These are phyloP conservation scores for Ryuthela nishihirai DNA, from an alignment of 2,888 invertebrate species.

Conservation along the genomic window DNA sequence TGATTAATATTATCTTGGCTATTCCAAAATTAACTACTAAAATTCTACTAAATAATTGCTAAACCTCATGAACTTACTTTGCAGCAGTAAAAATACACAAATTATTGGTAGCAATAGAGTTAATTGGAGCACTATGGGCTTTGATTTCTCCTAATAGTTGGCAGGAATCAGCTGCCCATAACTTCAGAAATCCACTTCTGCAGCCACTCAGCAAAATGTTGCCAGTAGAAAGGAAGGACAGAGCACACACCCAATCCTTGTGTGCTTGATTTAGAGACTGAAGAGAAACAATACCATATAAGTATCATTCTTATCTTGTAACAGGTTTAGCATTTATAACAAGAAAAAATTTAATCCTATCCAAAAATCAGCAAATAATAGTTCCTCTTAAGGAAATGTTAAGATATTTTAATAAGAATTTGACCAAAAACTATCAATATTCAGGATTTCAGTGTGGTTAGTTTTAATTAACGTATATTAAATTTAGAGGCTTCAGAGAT, in stretches of 20 bases:
- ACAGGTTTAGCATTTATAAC: too few species aligned
- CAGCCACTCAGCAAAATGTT: slow-evolving; percentile 67
- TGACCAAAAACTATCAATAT: too few species aligned
- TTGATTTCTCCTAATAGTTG: slow-evolving; percentile 63
- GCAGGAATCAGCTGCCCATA: slow-evolving; percentile 70
- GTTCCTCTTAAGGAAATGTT: too few species aligned
- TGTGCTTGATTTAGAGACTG: slow-evolving; percentile 75
- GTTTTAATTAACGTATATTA: too few species aligned
- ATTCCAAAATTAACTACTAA: neutral
- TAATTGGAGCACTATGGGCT: slow-evolving; percentile 65
- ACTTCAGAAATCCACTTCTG: slow-evolving; percentile 68
- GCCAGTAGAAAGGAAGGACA: slow-evolving; percentile 59
- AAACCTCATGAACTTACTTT: slow-evolving; percentile 61
- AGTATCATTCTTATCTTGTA: too few species aligned
- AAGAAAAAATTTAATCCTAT: too few species aligned
- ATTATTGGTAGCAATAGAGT: slow-evolving; percentile 63
- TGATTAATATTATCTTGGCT: too few species aligned
- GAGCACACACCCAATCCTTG: slow-evolving; percentile 80
- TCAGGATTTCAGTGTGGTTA: too few species aligned
- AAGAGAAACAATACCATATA: slow-evolving; percentile 34
- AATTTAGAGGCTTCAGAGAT: too few species aligned
- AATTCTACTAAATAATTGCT: neutral
- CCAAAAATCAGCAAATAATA: too few species aligned
- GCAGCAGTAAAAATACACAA: slow-evolving; percentile 73
- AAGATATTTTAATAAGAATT: too few species aligned